phyloP scores from a whole-genome alignment of 2,797 vertebrate species.

The Pyrrhura leucotis region DNA sequence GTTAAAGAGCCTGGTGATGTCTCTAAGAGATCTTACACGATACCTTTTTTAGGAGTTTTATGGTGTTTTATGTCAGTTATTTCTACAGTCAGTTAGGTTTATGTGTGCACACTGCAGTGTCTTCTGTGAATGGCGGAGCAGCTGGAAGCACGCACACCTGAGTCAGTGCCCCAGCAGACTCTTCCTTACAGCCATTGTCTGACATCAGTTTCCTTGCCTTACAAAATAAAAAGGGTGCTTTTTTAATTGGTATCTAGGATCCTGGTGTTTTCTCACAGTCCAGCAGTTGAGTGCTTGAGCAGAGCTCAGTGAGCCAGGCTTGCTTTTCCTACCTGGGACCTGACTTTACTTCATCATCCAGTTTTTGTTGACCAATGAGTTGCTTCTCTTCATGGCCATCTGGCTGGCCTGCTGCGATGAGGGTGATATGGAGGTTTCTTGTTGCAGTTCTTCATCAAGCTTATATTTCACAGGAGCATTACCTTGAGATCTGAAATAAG shows the following conservation, averaged over 20 bases:
- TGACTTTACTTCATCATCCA: neutral
- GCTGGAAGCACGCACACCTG: neutral
- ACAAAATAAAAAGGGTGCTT: neutral
- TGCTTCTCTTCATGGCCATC: neutral
- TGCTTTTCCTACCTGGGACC: neutral
- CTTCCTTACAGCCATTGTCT: neutral
- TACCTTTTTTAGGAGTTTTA: neutral
- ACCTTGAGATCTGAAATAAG: neutral
- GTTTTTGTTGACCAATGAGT: neutral
- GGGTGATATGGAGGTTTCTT: neutral
- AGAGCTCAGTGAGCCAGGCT: neutral
- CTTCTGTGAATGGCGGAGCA: fast-evolving
- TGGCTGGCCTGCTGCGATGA: neutral
- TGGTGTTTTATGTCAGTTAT: neutral
- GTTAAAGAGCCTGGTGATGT: neutral
- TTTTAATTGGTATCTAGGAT: neutral
- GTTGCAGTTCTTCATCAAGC: neutral
- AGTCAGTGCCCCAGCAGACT: neutral
- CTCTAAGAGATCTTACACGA: neutral
- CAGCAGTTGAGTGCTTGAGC: neutral
- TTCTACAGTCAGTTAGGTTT: neutral
- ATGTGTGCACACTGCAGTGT: neutral
- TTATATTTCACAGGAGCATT: neutral
- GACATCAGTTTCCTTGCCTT: neutral
- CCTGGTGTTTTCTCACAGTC: neutral